A percentile compares a stretch with the other conserved stretches of the same genome.
Conservation (phyloP, 2,113 vertebrate species). For the Sakesphorus luctuosus region DNA sequence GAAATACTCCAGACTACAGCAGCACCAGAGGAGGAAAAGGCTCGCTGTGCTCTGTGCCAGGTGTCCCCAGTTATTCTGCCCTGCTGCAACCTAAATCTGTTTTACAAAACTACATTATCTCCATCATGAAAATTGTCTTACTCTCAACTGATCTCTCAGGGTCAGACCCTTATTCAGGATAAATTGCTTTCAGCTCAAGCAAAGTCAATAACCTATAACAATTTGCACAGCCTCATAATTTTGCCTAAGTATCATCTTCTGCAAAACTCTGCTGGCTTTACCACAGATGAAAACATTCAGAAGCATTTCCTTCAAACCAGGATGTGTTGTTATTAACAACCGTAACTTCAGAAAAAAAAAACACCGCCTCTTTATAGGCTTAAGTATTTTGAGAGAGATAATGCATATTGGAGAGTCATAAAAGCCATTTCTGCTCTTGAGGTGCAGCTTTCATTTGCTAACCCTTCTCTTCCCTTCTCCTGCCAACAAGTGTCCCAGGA, state of each 20-base stretch:
- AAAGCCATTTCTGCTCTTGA: background rate
- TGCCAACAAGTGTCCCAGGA: background rate
- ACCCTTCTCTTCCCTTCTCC: background rate
- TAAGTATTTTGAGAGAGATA: background rate
- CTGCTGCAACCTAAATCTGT: background rate
- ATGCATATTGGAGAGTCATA: background rate
- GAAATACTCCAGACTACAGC: background rate
- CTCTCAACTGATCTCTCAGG: background rate
- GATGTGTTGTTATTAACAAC: background rate
- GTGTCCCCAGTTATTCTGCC: background rate
- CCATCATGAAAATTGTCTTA: background rate
- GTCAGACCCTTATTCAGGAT: background rate
- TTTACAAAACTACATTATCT: background rate
- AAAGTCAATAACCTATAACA: background rate
- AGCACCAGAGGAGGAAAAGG: background rate
- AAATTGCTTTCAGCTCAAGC: slow-evolving; percentile 9
- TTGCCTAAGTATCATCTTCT: background rate
- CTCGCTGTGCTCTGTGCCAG: background rate
- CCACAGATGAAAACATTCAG: background rate
- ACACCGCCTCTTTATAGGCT: background rate
- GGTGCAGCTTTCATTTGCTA: background rate
- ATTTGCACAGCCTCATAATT: background rate
- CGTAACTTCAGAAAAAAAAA: background rate
- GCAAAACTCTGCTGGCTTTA: background rate
- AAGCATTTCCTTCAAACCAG: background rate